phyloP scores from a whole-genome alignment of 2,797 vertebrate genomes.

The Sus cebifrons region DNA sequence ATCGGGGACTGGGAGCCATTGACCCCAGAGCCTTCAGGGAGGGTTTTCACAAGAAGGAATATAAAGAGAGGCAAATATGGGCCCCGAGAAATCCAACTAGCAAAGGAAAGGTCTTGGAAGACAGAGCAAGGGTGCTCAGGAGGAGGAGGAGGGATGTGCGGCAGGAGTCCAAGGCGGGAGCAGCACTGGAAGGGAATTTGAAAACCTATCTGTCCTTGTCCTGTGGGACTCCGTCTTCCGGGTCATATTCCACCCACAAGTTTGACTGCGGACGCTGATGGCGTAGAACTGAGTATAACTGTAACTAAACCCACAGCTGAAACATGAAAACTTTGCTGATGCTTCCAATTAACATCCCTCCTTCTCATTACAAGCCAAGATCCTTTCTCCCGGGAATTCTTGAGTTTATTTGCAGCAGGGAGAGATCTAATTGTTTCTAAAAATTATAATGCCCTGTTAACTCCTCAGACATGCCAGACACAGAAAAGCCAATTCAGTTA shows the following conservation, averaged over 20 bases:
- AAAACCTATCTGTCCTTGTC: neutral
- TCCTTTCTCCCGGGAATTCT: neutral
- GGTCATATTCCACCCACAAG: neutral
- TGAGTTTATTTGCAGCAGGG: neutral
- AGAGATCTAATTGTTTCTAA: slow-evolving; percentile 58
- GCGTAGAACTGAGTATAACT: neutral
- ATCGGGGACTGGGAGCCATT: fast-evolving
- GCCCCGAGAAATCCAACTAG: neutral
- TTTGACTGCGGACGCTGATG: neutral
- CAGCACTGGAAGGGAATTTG: neutral
- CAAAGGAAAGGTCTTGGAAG: neutral
- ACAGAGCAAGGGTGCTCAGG: neutral
- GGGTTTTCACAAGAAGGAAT: neutral
- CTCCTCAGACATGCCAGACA: neutral
- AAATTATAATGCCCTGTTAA: slow-evolving; percentile 39
- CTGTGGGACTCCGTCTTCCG: neutral
- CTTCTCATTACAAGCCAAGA: neutral
- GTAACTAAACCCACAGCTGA: neutral
- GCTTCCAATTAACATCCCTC: neutral
- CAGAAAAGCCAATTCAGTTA: neutral
- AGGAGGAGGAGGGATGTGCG: neutral
- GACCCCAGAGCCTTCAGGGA: neutral
- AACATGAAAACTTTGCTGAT: neutral
- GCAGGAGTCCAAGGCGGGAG: neutral
- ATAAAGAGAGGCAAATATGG: neutral